A percentile compares a stretch with the other conserved stretches of the same genome.
Evolutionary conservation across 2,113 vertebrate species (phyloP).

Genomic region (Dasyurus viverrinus): DNA sequence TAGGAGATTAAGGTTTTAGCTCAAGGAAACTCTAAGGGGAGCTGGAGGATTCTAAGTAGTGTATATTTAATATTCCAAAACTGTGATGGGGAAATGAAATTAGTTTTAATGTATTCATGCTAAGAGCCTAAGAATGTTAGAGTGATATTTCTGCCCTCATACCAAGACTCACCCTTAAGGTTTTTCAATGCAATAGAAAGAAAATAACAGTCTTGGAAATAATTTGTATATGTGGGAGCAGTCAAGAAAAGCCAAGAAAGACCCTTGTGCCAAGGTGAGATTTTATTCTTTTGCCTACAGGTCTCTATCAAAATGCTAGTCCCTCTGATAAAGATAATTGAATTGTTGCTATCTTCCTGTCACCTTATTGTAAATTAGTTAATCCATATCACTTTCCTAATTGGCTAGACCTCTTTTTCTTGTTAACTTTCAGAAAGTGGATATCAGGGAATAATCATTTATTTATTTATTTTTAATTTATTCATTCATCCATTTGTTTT

Average conservation of each 20-base stretch:
- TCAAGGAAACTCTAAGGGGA: background rate
- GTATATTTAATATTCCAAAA: background rate
- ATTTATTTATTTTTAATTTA: background rate
- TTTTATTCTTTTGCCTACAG: background rate
- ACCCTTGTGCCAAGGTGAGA: background rate
- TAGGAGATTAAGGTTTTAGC: background rate
- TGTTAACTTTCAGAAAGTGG: background rate
- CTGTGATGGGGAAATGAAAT: accelerated
- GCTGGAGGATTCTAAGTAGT: background rate
- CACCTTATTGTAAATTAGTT: background rate
- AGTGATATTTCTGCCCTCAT: background rate
- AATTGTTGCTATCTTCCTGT: background rate
- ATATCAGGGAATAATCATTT: background rate
- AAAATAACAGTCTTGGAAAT: background rate
- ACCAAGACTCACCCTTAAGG: background rate
- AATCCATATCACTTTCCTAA: background rate
- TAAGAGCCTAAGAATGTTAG: background rate
- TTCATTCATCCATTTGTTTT: background rate
- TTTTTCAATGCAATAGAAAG: background rate
- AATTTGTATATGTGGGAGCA: background rate
- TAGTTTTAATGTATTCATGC: background rate
- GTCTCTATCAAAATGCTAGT: background rate
- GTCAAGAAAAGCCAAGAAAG: background rate
- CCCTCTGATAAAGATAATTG: background rate
- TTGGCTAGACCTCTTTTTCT: background rate